phyloP scores from a whole-genome alignment of 2,888 invertebrate species.

The Tenthredo scrophulariae region DNA sequence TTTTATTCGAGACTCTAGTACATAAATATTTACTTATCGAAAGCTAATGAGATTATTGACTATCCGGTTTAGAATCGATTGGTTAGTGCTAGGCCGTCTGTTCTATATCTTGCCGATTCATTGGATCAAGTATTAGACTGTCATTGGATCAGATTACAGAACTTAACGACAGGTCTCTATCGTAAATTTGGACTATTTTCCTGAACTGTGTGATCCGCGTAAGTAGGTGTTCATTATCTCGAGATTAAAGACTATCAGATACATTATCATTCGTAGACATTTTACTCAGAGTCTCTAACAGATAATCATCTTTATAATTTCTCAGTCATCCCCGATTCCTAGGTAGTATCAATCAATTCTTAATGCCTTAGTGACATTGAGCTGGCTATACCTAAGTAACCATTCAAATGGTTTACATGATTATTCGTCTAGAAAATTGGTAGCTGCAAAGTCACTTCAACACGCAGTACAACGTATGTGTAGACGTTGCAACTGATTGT shows the following conservation, averaged over 20 bases:
- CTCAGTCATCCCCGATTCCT: neutral
- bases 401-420: neutral
- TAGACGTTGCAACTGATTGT: neutral
- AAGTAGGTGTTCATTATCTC: neutral
- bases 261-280: neutral
- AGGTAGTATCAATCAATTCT: neutral
- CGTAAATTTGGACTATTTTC: slow-evolving; percentile 7
- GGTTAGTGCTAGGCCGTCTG: neutral
- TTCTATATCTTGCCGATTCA: slow-evolving; percentile 4
- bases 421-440: neutral
- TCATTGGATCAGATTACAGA: neutral
- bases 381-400: neutral
- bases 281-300: neutral
- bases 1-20: neutral
- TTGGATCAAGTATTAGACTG: neutral
- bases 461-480: neutral
- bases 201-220: neutral
- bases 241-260: neutral
- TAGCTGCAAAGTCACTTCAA: neutral
- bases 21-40: neutral
- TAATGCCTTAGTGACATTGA: neutral
- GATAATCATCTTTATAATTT: neutral
- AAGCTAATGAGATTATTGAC: neutral
- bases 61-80: neutral
- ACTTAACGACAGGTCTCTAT: neutral